These are phyloP conservation scores for Litoditis marina DNA, from an alignment of 2,888 invertebrate species.

Conservation along the genomic window DNA sequence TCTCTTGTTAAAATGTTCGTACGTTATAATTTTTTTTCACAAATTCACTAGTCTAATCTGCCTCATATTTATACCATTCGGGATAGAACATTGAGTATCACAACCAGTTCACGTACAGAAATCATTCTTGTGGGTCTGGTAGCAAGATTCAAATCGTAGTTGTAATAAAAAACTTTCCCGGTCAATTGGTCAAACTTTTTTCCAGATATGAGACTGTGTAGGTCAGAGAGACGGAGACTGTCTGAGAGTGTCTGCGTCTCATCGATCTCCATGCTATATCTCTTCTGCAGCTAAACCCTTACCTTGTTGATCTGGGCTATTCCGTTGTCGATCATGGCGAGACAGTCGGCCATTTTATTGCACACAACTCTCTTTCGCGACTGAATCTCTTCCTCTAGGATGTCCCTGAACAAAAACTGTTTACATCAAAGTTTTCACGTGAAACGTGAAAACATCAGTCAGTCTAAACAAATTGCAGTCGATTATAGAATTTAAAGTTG, in stretches of 20 bases:
- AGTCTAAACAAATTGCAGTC: not conserved
- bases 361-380: conserved; percentile 20
- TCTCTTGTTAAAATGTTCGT: too few relatives aligned
- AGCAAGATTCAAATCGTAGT: too few relatives aligned
- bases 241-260: too few relatives aligned
- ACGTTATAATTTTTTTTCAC: too few relatives aligned
- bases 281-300: too few relatives aligned
- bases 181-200: not conserved
- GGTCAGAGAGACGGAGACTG: too few relatives aligned
- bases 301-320: conserved; percentile 17
- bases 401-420: conserved; percentile 25
- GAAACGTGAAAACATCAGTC: not conserved
- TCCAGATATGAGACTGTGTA: not conserved
- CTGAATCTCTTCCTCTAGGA: conserved; percentile 23
- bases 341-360: conserved; percentile 21
- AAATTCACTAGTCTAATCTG: not conserved
- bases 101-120: too few relatives aligned
- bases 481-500: not conserved
- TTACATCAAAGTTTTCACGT: not conserved
- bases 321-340: conserved; percentile 15
- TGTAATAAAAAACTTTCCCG: not conserved
- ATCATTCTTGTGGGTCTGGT: too few relatives aligned
- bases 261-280: not conserved
- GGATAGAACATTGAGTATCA: too few relatives aligned
- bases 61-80: too few relatives aligned